Conservation (phyloP, 2,797 vertebrate genomes). For the Morus bassanus region DNA sequence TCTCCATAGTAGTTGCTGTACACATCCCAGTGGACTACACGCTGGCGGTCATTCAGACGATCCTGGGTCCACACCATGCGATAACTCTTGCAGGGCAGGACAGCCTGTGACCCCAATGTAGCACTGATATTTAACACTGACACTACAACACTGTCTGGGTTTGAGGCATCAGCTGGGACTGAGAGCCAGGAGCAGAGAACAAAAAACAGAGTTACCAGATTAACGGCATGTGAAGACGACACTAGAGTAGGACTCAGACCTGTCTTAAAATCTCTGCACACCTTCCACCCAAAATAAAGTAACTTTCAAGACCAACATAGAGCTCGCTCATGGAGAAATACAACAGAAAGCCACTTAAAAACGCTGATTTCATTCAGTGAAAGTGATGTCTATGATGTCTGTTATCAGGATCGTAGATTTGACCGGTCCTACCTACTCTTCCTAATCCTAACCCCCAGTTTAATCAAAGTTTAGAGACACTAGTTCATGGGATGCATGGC, state of each 20-base stretch:
- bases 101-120: slow-evolving; percentile 72
- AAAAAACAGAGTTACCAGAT: rapidly evolving
- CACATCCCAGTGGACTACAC: slow-evolving; percentile 95
- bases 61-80: slow-evolving; percentile 93
- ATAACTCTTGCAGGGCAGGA: slow-evolving; percentile 88
- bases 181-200: background rate
- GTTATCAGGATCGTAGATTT: background rate
- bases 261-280: background rate
- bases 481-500: background rate
- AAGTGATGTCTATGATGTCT: background rate
- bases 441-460: background rate
- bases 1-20: slow-evolving; percentile 38
- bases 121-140: slow-evolving; percentile 83
- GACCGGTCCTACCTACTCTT: background rate
- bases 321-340: background rate
- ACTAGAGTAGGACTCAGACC: rapidly evolving
- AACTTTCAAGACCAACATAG: background rate
- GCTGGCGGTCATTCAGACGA: slow-evolving; percentile 88
- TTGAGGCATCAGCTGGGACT: slow-evolving; percentile 71
- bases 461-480: background rate
- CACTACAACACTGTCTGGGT: slow-evolving; percentile 77
- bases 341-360: background rate
- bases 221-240: rapidly evolving
- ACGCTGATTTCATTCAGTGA: background rate
- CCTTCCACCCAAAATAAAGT: background rate